phyloP scores from a whole-genome alignment of 2,797 vertebrate species.

The Eremophila alpestris region DNA sequence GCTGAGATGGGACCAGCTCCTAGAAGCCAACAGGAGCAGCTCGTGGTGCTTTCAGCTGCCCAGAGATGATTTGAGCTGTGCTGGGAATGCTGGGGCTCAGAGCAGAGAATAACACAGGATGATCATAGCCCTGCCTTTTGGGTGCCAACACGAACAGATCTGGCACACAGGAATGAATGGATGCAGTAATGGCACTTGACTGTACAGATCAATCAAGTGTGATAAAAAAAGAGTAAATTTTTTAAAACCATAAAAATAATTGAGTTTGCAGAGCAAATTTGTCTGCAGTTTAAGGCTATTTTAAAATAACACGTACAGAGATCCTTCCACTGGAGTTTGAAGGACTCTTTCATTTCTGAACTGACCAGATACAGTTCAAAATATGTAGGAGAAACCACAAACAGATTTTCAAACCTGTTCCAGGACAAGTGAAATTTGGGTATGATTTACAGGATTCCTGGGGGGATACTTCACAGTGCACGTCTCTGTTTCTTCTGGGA shows the following conservation, averaged over 20 bases:
- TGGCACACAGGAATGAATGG: background rate
- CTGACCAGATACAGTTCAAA: conserved; percentile 48
- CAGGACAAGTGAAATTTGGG: conserved; percentile 60
- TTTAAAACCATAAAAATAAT: background rate
- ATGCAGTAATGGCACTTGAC: background rate
- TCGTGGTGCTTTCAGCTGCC: background rate
- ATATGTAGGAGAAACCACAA: conserved; percentile 60
- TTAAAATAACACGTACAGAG: background rate
- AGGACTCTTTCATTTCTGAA: conserved; percentile 36
- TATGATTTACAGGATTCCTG: conserved; percentile 66
- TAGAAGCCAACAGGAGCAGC: background rate
- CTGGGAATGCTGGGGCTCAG: background rate
- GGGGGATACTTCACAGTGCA: conserved; percentile 50
- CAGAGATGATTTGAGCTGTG: fast-evolving
- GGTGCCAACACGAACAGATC: fast-evolving
- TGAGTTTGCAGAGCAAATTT: conserved; percentile 17
- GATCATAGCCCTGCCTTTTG: fast-evolving
- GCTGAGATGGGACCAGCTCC: background rate
- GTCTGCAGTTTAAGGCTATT: background rate
- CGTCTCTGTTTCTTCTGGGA: conserved; percentile 54
- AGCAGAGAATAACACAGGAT: background rate
- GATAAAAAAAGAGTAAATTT: background rate
- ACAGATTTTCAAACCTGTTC: conserved; percentile 68
- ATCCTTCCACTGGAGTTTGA: background rate
- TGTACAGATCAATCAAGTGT: background rate